Evolutionary conservation across 2,888 invertebrate species (phyloP).

Genomic region (Heliconius cydno): DNA sequence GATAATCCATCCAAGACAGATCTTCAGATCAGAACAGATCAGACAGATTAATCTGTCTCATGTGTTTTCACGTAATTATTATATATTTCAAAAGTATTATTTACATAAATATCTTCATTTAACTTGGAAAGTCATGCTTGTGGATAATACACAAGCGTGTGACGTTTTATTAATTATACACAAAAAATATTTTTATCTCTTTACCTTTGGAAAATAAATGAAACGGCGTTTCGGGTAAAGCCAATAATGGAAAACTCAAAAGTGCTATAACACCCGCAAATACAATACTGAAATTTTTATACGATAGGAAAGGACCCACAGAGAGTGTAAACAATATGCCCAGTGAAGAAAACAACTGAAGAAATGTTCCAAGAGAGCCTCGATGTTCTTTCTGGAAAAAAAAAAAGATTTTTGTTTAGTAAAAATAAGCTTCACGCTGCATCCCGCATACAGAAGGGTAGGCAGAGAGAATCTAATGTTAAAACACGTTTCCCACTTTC

Average conservation of each 20-base stretch:
- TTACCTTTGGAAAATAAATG: constrained; percentile 59
- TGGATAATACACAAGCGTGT: no score
- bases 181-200: background rate
- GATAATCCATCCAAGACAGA: no score
- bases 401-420: background rate
- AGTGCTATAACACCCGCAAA: constrained; percentile 51
- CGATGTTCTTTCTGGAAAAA: constrained; percentile 68
- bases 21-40: no score
- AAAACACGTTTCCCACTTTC: no score
- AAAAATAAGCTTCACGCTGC: no score
- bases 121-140: no score
- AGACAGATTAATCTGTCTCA: no score
- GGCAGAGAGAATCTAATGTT: background rate
- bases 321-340: constrained; percentile 65
- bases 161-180: no score
- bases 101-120: no score
- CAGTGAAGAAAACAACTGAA: constrained; percentile 66
- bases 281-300: constrained; percentile 57
- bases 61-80: no score
- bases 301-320: constrained; percentile 67
- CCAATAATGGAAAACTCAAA: constrained; percentile 57
- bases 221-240: constrained; percentile 68
- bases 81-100: no score
- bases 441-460: no score
- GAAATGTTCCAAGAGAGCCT: constrained; percentile 65